Base-by-base conservation (phyloP, 2,888 invertebrate genomes). In the Campopleginae sp. region DNA sequence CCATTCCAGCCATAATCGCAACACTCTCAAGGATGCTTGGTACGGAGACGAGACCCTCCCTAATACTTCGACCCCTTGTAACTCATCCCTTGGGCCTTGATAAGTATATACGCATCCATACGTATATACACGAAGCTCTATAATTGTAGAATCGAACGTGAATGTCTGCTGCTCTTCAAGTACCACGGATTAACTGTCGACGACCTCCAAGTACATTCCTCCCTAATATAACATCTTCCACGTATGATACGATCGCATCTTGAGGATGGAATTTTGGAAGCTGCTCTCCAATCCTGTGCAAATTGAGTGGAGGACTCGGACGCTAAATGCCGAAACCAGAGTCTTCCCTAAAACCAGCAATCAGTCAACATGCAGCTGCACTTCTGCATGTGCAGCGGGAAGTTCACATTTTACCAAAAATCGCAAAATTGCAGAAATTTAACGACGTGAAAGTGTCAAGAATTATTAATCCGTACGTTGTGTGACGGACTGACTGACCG, bases 41-140 rank as follows among this genome's bases (percentile, higher is more conserved):
- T n/a, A 63, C 38, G 48, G 61, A 79, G 79, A 78, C 70, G 61
- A 80, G 80, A 71, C 71, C 54, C 65, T 80, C 74, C 76, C 71
- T 85, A 66, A 82, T 85, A 85, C 82, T 61, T 70, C 65, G 66
- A 19, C 74, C 76, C 71, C 80, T 78, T 71, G 79, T 76, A 80
- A 82, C 79, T 85, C 82, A 80, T 66, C 76, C 65, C 46, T 58
- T 51, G 46, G 76, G 46, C 23, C 12, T 7, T 19, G 51, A 51
- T 63, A 74, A 4, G 23, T 33, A 0, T 46, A 23, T 14, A 31
- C 42, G 14, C 38, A 10, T 38, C 38, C 14, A 68, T 23, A 7
- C 31, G 1, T 10, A 42, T 42, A 0, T 46, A 38, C 12, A 31
- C 42, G 8, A 44, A 65, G 58, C 12, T 61, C 51, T 42, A 44